Conservation (phyloP, 2,797 vertebrate species). For the Cygnus olor region DNA sequence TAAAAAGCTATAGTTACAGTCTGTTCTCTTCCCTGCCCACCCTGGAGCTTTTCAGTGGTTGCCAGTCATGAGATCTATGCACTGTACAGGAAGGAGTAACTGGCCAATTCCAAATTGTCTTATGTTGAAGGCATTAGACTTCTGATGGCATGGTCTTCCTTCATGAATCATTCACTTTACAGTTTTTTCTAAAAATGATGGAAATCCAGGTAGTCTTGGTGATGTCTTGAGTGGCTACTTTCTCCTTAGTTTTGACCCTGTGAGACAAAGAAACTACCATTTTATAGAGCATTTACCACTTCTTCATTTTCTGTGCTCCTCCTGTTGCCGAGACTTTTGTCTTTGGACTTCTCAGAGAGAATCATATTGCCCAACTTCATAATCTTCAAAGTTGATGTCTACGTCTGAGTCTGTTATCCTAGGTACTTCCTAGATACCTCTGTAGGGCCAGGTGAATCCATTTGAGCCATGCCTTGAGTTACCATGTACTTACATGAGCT, state of each 20-base stretch:
- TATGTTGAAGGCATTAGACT: not conserved
- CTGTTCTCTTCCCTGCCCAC: not conserved
- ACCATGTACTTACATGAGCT: not conserved
- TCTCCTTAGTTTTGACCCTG: not conserved
- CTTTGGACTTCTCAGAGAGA: not conserved
- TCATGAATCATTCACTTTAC: not conserved
- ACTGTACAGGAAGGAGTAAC: not conserved
- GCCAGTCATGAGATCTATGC: not conserved
- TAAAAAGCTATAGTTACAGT: not conserved
- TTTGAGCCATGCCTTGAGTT: not conserved
- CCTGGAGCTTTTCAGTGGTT: fast-evolving
- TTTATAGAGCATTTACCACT: not conserved
- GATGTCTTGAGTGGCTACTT: not conserved
- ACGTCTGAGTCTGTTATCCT: not conserved
- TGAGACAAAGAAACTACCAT: not conserved
- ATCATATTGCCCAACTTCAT: not conserved
- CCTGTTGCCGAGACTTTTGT: not conserved
- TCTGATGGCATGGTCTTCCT: not conserved
- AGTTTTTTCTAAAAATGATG: not conserved
- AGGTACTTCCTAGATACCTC: not conserved
- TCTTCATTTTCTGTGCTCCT: not conserved
- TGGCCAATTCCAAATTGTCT: not conserved
- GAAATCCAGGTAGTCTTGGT: not conserved
- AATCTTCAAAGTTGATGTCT: not conserved
- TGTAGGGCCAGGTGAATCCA: not conserved